Evolutionary conservation across 2,113 vertebrate genomes (phyloP).

Genomic region (Anseranas semipalmata): DNA sequence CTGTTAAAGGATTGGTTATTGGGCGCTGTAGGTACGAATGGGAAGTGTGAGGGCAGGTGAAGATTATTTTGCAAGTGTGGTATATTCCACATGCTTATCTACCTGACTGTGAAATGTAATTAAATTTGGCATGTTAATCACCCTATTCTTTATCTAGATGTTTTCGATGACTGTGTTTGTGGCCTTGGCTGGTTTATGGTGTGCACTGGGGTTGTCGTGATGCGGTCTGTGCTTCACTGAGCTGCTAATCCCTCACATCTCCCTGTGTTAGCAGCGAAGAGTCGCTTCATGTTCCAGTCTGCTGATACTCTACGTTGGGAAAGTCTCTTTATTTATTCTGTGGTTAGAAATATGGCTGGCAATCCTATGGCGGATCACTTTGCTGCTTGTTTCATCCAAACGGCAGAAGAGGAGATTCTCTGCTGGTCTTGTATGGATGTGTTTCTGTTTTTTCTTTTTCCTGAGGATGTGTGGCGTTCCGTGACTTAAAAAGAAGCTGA

Average conservation of each 20-base stretch:
- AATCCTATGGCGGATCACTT: not conserved
- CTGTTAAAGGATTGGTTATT: not conserved
- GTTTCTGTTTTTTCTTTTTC: not conserved
- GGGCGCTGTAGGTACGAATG: not conserved
- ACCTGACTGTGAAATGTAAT: not conserved
- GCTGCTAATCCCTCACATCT: not conserved
- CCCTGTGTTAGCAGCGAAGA: accelerated
- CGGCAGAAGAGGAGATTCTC: accelerated
- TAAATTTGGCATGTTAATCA: not conserved
- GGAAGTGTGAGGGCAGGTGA: not conserved
- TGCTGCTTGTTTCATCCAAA: not conserved
- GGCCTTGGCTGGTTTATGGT: not conserved
- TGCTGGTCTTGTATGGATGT: accelerated
- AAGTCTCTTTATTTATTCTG: not conserved
- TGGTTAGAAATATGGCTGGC: not conserved
- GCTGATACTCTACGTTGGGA: accelerated
- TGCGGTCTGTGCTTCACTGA: not conserved
- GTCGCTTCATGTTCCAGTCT: accelerated
- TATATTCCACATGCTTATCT: not conserved
- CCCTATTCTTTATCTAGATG: not conserved
- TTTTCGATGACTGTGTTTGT: not conserved
- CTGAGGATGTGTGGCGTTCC: not conserved
- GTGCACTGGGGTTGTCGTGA: not conserved
- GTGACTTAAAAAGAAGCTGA: not conserved
- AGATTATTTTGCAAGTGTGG: not conserved